Evolutionary conservation across 1,140 invertebrate genomes (phyloP).

Genomic region (Aleiodes sp.): DNA sequence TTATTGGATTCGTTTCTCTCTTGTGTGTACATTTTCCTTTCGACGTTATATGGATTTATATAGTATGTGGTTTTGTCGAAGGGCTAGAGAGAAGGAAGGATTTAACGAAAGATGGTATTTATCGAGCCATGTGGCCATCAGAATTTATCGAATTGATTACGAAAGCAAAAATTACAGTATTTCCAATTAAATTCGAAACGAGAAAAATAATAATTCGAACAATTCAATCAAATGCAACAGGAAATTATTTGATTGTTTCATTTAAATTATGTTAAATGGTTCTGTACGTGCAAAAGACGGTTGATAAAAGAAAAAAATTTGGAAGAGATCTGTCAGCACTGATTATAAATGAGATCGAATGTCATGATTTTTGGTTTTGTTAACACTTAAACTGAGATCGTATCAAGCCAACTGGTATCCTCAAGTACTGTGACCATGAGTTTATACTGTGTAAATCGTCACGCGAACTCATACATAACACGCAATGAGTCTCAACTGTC

Average conservation of each 20-base stretch:
- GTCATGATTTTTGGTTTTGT: constrained; percentile 30
- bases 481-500: constrained; percentile 17
- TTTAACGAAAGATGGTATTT: not conserved
- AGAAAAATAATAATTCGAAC: not conserved
- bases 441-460: constrained; percentile 23
- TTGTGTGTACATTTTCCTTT: constrained; percentile 23
- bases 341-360: constrained; percentile 29
- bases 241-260: constrained; percentile 10
- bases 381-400: constrained; percentile 29
- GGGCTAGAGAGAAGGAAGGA: too few relatives aligned
- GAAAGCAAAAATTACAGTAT: not conserved
- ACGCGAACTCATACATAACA: constrained; percentile 25
- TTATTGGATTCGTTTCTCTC: constrained; percentile 1
- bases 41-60: not conserved
- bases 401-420: constrained; percentile 30
- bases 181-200: not conserved
- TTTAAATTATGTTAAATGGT: not conserved
- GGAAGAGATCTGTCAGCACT: constrained; percentile 32
- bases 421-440: constrained; percentile 27
- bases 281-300: not conserved
- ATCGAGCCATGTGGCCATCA: not conserved
- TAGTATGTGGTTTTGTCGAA: not conserved
- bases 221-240: not conserved
- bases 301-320: constrained; percentile 33
- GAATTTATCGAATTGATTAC: not conserved